Evolutionary conservation across 2,113 vertebrate species (phyloP).

Genomic region (Chaetodon auriga): DNA sequence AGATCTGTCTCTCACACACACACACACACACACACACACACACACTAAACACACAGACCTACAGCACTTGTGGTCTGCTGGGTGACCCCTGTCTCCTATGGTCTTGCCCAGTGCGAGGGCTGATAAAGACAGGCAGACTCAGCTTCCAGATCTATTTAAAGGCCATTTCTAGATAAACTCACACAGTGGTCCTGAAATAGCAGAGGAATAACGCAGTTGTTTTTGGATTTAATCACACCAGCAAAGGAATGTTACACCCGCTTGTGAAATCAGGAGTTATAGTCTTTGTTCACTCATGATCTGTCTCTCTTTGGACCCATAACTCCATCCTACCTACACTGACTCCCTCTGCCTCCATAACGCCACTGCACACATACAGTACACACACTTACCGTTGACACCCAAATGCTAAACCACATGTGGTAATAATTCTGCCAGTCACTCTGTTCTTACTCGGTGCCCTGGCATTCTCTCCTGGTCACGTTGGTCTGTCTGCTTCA

Average conservation of each 20-base stretch:
- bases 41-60: constrained; percentile 9
- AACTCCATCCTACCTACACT: not conserved
- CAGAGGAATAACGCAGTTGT: constrained; percentile 29
- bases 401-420: constrained; percentile 45
- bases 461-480: constrained; percentile 36
- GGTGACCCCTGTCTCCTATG: constrained; percentile 27
- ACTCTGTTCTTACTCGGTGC: constrained; percentile 22
- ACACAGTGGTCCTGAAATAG: constrained; percentile 38
- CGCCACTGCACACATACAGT: not conserved
- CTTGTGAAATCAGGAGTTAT: constrained; percentile 7
- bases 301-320: not conserved
- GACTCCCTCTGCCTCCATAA: not conserved
- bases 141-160: constrained; percentile 58
- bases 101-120: constrained; percentile 29
- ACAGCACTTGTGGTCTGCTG: constrained; percentile 3
- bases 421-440: constrained; percentile 66
- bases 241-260: constrained; percentile 3
- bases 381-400: not conserved
- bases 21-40: not conserved
- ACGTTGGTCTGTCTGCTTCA: constrained; percentile 61
- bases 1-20: constrained; percentile 5
- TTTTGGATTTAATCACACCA: constrained; percentile 32
- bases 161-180: constrained; percentile 42
- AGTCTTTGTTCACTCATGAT: constrained; percentile 5
- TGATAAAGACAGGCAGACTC: constrained; percentile 46